Conservation (phyloP, 2,113 vertebrate species). For the Cyanoramphus novaezelandiae region DNA sequence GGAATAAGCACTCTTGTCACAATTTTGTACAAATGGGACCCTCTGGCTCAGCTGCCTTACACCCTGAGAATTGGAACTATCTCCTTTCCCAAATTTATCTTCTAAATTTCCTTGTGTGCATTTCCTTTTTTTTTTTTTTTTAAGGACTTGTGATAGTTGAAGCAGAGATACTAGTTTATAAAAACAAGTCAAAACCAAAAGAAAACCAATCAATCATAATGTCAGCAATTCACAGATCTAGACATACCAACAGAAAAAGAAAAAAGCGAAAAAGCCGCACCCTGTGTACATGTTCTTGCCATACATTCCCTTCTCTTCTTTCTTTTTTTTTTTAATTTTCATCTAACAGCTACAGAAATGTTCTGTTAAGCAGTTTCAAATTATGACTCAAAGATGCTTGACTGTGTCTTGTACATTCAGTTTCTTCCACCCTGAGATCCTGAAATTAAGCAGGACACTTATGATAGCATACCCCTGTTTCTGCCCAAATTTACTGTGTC, state of each 20-base stretch:
- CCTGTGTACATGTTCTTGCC: rapidly evolving
- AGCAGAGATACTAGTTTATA: background rate
- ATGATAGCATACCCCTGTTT: background rate
- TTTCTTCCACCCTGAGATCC: background rate
- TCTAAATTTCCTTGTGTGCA: background rate
- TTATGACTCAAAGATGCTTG: background rate
- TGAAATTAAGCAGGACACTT: background rate
- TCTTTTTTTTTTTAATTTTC: background rate
- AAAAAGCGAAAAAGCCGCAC: background rate
- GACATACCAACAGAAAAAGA: background rate
- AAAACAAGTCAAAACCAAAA: background rate
- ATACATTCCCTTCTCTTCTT: background rate
- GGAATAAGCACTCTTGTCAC: background rate
- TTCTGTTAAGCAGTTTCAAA: background rate
- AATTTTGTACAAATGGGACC: background rate
- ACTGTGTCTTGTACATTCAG: background rate
- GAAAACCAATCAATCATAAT: background rate
- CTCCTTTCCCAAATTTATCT: background rate
- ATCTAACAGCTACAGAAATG: background rate
- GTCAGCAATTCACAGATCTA: background rate
- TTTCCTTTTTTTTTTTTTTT: background rate
- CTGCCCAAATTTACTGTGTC: background rate
- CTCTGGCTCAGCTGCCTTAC: background rate
- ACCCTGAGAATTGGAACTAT: background rate
- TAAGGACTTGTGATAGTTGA: background rate